Evolutionary conservation across 2,888 invertebrate species (phyloP).

Genomic region (Mesorhabditis sp.): DNA sequence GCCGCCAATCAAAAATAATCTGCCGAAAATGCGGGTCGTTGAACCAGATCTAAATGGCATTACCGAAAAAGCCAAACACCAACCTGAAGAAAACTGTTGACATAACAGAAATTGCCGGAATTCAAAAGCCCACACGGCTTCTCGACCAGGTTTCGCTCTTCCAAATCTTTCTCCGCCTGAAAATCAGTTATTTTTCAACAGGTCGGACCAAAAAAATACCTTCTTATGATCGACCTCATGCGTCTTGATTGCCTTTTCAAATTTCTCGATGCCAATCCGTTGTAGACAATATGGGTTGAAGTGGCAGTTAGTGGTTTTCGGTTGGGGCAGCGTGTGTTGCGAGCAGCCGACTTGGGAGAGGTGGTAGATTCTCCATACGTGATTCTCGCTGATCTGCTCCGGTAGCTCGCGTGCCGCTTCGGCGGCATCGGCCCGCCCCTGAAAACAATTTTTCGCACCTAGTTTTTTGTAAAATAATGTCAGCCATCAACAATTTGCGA

Average conservation of each 20-base stretch:
- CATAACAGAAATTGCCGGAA: slow-evolving; percentile 53
- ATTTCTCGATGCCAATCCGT: slow-evolving; percentile 50
- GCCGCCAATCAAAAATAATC: slow-evolving; percentile 50
- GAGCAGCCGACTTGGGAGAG: not conserved
- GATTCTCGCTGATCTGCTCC: not conserved
- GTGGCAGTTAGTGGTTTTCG: slow-evolving; percentile 33
- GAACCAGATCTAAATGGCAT: slow-evolving; percentile 47
- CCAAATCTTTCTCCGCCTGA: slow-evolving; percentile 19
- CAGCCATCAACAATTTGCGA: too few relatives aligned
- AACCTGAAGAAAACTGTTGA: slow-evolving; percentile 56
- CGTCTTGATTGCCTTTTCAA: slow-evolving; percentile 44
- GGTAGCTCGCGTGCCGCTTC: not conserved
- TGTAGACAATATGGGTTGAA: slow-evolving; percentile 50
- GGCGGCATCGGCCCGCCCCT: not conserved
- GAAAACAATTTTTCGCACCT: not conserved
- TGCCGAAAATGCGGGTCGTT: slow-evolving; percentile 53
- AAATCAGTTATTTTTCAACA: not conserved
- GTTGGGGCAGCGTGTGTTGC: not conserved
- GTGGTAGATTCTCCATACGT: not conserved
- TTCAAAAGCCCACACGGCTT: slow-evolving; percentile 51
- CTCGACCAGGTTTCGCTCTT: slow-evolving; percentile 34
- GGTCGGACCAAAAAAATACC: not conserved
- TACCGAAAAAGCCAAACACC: slow-evolving; percentile 7
- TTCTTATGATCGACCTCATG: not conserved
- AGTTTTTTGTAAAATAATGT: too few relatives aligned